phyloP scores from a whole-genome alignment of 1,140 invertebrate species.

The Bombus haemorrhoidalis region DNA sequence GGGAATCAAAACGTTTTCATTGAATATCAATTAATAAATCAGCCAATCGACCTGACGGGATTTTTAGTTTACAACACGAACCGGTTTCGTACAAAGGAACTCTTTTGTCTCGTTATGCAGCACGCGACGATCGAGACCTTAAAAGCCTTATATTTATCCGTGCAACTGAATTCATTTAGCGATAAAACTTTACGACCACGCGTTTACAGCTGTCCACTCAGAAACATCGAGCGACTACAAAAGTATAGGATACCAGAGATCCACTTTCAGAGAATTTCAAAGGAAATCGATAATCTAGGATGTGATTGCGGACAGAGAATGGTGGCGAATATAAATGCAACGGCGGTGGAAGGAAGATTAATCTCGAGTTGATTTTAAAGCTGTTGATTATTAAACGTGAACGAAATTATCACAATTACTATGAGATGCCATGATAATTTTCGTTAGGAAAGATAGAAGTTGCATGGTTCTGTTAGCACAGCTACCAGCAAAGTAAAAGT shows the following conservation, averaged over 20 bases:
- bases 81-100: slow-evolving; percentile 63
- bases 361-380: background rate
- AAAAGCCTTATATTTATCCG: slow-evolving; percentile 45
- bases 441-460: background rate
- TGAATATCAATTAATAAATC: slow-evolving; percentile 60
- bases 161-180: slow-evolving; percentile 43
- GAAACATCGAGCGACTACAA: background rate
- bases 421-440: background rate
- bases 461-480: background rate
- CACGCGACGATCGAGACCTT: slow-evolving; percentile 15
- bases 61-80: slow-evolving; percentile 58
- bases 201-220: slow-evolving; percentile 4
- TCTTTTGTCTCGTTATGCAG: slow-evolving; percentile 62
- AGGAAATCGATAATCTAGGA: slow-evolving; percentile 9
- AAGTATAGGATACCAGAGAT: background rate
- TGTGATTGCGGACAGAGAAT: background rate
- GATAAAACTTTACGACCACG: slow-evolving; percentile 17
- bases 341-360: background rate
- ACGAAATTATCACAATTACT: background rate
- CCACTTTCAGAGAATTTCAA: background rate
- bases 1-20: slow-evolving; percentile 51
- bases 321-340: background rate
- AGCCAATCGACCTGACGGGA: slow-evolving; percentile 57
- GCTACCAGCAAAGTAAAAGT: background rate
- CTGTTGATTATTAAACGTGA: background rate